Base-by-base conservation (phyloP, 2,888 invertebrate species). In the Pseudococcus longispinus region DNA sequence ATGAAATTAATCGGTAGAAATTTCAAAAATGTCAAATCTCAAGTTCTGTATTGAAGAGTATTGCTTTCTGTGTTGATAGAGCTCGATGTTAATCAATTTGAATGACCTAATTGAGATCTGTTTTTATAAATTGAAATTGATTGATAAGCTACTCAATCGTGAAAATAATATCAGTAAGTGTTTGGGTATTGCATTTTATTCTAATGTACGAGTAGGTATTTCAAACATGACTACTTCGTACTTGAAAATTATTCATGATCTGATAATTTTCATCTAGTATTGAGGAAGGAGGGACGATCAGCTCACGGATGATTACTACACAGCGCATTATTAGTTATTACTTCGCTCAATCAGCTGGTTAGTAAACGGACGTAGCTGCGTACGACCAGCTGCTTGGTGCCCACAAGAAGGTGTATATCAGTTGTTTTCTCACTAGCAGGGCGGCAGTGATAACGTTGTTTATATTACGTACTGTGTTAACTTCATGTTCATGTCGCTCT, bases 371-470 rank as follows among this genome's bases (percentile, higher is more conserved):
- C 51, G 51, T 46, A 46, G 15, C 44, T 46, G 15, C n/a, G 55
- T 55, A 42, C 77, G 20, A 42, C 42, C 77, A 80, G 77, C 77
- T 80, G 77, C 77, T 74, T 32, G 77, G 13, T 80, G 42, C 37
- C 42, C 18, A 11, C 26, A 11, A 37, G 37, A 6, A 37, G 77
- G 29, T 37, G 77, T 80, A 42, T 42, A 42, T 80, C 70, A 70
- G 77, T 80, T 80, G 77, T 37, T 20, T 51, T 51, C 51, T 51
- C 51, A 51, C 15, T 51, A 13, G 51, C 51, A n/a, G 51, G 51
- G 51, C 37, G 74, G 9, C 2, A 80, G 77, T 80, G 77, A 80
- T 80, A 80, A 80, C 77, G 42, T 42, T 80, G 77, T 77, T 32
- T 77, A 77, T 26, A n/a, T 37, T 32, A 77, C 77, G 37, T 23